These are phyloP conservation scores for Papio anubis DNA, from an alignment of 2,113 vertebrate genomes.

Conservation along the genomic window DNA sequence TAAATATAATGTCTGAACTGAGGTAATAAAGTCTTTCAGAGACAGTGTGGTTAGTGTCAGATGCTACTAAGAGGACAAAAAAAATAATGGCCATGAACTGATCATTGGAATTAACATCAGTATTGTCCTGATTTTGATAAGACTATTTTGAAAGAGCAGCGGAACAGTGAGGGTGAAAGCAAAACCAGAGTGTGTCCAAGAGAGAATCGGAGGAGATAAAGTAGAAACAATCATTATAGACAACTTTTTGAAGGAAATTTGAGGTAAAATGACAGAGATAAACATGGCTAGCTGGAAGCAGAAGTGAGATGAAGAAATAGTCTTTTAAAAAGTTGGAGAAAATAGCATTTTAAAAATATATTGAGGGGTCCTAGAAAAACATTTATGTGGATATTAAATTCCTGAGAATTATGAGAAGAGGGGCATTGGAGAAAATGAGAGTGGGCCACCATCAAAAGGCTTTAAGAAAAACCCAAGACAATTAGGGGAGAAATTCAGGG, in stretches of 20 bases:
- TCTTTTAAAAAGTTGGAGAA: not conserved
- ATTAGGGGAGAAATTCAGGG: not conserved
- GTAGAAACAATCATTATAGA: not conserved
- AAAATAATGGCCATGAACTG: not conserved
- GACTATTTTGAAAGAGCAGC: not conserved
- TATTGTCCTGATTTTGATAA: not conserved
- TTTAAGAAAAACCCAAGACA: not conserved
- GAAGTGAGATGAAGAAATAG: not conserved
- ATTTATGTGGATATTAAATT: not conserved
- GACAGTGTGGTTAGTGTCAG: not conserved
- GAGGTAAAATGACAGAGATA: not conserved
- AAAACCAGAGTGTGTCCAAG: not conserved
- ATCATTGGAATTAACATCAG: not conserved
- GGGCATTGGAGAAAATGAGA: not conserved
- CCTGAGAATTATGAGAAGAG: not conserved
- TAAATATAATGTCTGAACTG: not conserved
- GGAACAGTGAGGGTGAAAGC: not conserved
- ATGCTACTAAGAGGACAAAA: too few species aligned
- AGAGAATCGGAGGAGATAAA: not conserved
- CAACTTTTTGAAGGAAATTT: not conserved
- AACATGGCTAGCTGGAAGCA: not conserved
- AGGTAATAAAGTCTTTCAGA: not conserved
- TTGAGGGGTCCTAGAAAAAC: not conserved
- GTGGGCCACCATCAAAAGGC: not conserved
- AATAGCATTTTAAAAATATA: not conserved